Evolutionary conservation across 2,888 invertebrate genomes (phyloP), one percentile per base, ranked within the genome.

Genomic region (Malachius bipustulatus): DNA sequence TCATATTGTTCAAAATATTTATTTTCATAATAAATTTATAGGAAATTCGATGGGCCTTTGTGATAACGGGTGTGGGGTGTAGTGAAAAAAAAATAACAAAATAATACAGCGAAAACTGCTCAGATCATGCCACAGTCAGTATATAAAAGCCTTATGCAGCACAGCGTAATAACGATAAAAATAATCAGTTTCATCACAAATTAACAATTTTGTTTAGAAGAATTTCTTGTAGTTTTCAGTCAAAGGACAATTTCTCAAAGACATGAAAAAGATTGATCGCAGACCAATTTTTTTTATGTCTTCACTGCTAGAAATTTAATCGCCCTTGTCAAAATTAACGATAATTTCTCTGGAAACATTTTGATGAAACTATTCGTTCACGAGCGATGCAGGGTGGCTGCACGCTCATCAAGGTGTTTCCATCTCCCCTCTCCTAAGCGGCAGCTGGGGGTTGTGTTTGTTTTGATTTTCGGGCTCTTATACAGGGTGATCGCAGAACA

Each of bases 381-480:
- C 45, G 42, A 42, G 44, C 49, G 55, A 49, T 52, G 49, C 47
- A 48, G 52, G 58, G 59, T 59, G 60, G 57, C 56, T 60, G 58
- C 57, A 56, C 55, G 54, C 54, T 62, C 60, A 65, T 66, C 66
- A 67, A 67, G 64, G 65, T 66, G 65, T 66, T 66, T 68, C 67
- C 67, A 61, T 57, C 52, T 50, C 52, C 54, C 48, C 51, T 49
- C 24, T 19, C 48, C 48, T 49, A 44, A 50, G 51, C 47, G 52
- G 55, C 53, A 59, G 60, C 60, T 48, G 57, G 60, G 61, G 59
- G 57, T 55, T 57, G 53, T 56, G 56, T 55, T 56, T 58, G 51
- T 54, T 52, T 54, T 55, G 52, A 49, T 54, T 52, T 44, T 47
- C 47, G 52, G 54, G 52, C 53, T 52, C 50, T 54, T n/a, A n/a